Evolutionary conservation across 2,888 invertebrate genomes (phyloP), one percentile per base, ranked within the genome.

Genomic region (Drosophila neotestacea): DNA sequence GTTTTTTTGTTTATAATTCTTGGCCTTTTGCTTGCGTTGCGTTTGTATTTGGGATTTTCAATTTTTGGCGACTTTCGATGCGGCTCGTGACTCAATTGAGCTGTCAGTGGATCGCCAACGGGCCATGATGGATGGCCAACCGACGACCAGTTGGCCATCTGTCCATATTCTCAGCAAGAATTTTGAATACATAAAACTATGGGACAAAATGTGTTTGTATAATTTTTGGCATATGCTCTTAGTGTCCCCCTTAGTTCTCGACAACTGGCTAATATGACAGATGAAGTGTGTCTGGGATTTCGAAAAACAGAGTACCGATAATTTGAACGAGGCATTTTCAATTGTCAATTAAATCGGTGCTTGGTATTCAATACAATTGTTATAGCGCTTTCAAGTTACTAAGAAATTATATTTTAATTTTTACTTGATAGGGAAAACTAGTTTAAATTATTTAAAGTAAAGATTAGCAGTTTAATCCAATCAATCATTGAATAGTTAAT

Each of bases 31-130:
- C 84, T 87, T 73, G 72, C 65, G 16, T 16, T 69, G 68, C 77
- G 80, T 73, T 85, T 81, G 85, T 85, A 74, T 86, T 84, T 84
- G 63, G 81, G 69, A 83, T 73, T 79, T 70, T 68, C 77, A 72
- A 71, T 85, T 76, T 70, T 70, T 28, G 59, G 66, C 73, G 63
- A 72, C 61, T 75, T 74, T 67, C 47, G 44, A 34, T 61, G 63
- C 61, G 64, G 46, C 73, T 59, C 52, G 61, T 68, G 81, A 60
- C 73, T 79, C 76, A 72, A 85, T 81, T 73, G 85, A 81, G 85
- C 75, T 81, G 81, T 81, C 81, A 76, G n/a, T 59, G 61, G 50
- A 30, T 10, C 16, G 65, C 46, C 62, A 39, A 39, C 46, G 39
- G 16, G 10, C 22, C 16, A 67, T 83, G 79, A 83, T 83, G 80